phyloP scores from a whole-genome alignment of 1,140 invertebrate genomes.

The Chironomus striatipennis region DNA sequence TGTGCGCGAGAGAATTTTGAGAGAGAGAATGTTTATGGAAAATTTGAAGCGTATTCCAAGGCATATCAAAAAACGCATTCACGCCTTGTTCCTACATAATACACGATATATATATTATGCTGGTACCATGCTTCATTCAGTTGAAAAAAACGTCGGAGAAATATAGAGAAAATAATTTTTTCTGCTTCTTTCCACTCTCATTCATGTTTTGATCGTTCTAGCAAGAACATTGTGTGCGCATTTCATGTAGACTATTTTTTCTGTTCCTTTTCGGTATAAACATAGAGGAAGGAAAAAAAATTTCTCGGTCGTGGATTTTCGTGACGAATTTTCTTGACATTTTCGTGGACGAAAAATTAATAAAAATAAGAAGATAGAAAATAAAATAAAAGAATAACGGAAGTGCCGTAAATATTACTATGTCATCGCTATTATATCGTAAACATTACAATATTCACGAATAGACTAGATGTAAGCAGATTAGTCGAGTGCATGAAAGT shows the following conservation, averaged over 20 bases:
- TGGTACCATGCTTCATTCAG: background rate
- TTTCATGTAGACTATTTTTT: background rate
- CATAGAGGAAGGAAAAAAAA: too few species aligned
- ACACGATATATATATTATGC: background rate
- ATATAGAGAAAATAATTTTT: conserved; percentile 16
- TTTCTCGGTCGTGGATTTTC: too few species aligned
- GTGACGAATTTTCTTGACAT: background rate
- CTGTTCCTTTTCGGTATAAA: background rate
- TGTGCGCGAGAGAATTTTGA: background rate
- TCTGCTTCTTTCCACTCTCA: background rate
- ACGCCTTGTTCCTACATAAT: background rate
- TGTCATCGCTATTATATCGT: too few species aligned
- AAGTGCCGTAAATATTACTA: background rate
- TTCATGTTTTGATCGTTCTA: conserved; percentile 15
- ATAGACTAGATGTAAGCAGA: too few species aligned
- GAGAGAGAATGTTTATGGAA: conserved; percentile 8
- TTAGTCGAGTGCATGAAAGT: too few species aligned
- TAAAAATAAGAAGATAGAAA: background rate
- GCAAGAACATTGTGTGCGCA: background rate
- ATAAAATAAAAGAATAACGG: background rate
- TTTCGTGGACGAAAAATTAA: background rate
- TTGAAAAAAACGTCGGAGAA: background rate
- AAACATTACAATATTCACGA: too few species aligned
- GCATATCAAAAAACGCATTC: conserved; percentile 15
- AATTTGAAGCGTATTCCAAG: background rate